Base-by-base conservation (phyloP, 1,140 invertebrate genomes). In the Neotoxoptera formosana region DNA sequence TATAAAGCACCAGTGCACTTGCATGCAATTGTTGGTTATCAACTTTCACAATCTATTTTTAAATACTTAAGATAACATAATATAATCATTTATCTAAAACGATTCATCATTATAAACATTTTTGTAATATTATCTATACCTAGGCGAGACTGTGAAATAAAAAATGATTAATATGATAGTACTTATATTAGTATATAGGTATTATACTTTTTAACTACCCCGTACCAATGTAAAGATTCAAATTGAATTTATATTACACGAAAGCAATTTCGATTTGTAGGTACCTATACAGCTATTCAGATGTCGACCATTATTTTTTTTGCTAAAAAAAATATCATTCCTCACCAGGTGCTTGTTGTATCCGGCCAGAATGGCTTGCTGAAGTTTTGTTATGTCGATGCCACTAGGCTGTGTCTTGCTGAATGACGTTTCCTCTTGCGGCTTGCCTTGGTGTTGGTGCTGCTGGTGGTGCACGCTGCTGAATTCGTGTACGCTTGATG, bases 351-450 rank as follows among this genome's bases (percentile, higher is more conserved):
- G 94, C 90, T 94, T 94, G 53, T 94, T 94, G 67, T 94, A 94
- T 84, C 94, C 94, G 1, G 95, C 95, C 92, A 96, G 94, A 94
- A 96, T 96, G 30, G 95, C 95, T 94, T 96, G 95, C 94, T 96
- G 95, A 25, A 96, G 93, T 94, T 96, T 96, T 56, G 95, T 95
- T 2, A 95, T 93, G 94, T 96, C 96, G 48, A 96, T 94, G 34
- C 94, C 14, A 76, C 60, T 94, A 30, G 94, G 94, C 90, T 93
- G 93, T 83, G 93, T 94, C 47, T 92, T 91, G 41, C 60, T 51
- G 48, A 53, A 93, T 8, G 41, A 0, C 20, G 47, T 34, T 1
- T 93, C 83, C 20, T 93, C 83, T 36, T 47, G 91, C 0, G 91
- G n/a, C 60, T 60, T 90, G 34, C 83, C 17, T 2, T 84, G 93